Evolutionary conservation across 2,797 vertebrate genomes (phyloP), one percentile per base, ranked within the genome.

Genomic region (Tragelaphus eurycerus): DNA sequence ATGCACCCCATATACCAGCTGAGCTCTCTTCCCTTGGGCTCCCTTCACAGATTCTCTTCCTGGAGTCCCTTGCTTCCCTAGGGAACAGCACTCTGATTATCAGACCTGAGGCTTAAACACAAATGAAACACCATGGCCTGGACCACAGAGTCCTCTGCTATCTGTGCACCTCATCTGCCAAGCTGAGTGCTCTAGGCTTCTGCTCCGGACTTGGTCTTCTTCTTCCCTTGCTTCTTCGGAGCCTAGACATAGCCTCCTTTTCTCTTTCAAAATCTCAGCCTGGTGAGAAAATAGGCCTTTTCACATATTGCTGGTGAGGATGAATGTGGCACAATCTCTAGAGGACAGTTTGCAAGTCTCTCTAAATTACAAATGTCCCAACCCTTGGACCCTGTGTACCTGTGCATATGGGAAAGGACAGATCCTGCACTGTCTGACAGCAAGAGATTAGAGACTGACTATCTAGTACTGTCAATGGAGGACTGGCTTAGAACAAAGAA

Each of bases 191-290:
- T 55, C 57, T 76, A 15, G 52, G 48, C 25, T 57, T 74, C n/a
- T 8, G 19, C 8, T 43, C 81, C 10, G 15, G 43, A 27, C 31
- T 95, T 52, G 25, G n/a, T 6, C 79, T 71, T 81, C 87, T 90
- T 34, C 31, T 31, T 78, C 11, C 17, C 78, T 90, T 17, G 9
- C 27, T 71, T 88, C 62, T 89, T 71, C 6, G 31, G 86, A 79
- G 31, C 17, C 43, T 50, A 74, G 38, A 52, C 50, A 29, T 11
- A 50, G 50, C 55, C 54, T 86, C 78, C 60, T 92, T 74, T 89
- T 90, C n/a, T 92, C 59, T 95, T 95, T 55, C 82, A 93, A 93
- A 87, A 79, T 83, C 52, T 60, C 81, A 95, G 34, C 19, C 57
- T 85, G 48, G 25, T 85, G 76, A 86, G 86, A 62, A 89, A 74